Conservation (phyloP, 2,797 vertebrate genomes). For the Lycodopsis pacificus region DNA sequence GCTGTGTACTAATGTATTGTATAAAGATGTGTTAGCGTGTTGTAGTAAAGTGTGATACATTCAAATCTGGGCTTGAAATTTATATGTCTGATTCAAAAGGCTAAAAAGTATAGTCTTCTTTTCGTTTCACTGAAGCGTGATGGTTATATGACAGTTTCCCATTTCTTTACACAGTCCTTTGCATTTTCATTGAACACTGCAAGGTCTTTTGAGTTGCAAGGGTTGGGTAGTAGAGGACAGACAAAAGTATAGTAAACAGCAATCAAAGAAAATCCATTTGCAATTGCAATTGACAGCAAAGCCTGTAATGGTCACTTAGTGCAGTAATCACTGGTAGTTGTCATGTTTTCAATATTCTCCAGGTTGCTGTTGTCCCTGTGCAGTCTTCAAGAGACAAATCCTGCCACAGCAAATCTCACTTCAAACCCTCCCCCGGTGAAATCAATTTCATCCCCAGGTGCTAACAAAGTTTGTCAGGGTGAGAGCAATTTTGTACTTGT, state of each 20-base stretch:
- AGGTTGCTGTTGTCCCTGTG: not conserved
- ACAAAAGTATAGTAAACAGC: not conserved
- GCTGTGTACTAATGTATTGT: not conserved
- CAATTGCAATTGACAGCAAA: not conserved
- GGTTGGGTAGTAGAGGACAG: no score
- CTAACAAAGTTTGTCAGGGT: conserved; percentile 20
- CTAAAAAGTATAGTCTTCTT: not conserved
- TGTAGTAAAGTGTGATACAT: not conserved
- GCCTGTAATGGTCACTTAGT: not conserved
- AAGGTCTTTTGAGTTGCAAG: no score
- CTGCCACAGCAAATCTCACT: not conserved
- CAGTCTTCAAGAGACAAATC: not conserved
- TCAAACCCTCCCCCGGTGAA: not conserved
- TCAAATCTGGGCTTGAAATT: conserved; percentile 17
- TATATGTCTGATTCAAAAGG: not conserved
- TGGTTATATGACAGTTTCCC: no score
- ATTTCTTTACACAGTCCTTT: no score
- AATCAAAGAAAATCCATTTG: not conserved
- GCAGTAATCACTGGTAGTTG: not conserved
- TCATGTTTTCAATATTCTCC: not conserved
- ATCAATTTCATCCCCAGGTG: conserved; percentile 19
- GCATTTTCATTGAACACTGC: no score
- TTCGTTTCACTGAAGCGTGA: no score
- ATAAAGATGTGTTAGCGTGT: conserved; percentile 5
- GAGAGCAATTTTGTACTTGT: conserved; percentile 34